Evolutionary conservation across 1,140 invertebrate genomes (phyloP), one percentile per base, ranked within the genome.

Genomic region (Philopotamus ludificatus): DNA sequence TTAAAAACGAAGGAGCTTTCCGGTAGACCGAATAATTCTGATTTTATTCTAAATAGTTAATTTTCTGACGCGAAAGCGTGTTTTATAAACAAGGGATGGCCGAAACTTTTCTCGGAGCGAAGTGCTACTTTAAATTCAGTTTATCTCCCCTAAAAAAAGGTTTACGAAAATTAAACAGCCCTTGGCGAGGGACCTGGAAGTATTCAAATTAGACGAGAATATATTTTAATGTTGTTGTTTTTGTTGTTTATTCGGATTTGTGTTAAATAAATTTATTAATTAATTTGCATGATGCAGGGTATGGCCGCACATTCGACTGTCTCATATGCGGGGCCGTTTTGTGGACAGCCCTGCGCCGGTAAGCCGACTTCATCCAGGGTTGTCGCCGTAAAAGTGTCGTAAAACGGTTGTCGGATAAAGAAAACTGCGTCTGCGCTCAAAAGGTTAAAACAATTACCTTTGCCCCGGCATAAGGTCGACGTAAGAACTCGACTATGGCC

Each of bases 401-500:
- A 62, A 62, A 62, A 62, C 44, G 45, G 26, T 47, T 50, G 59
- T 50, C 59, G 59, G 44, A 62, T 41, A 50, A 62, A 22, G 47
- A 16, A 62, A 34, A 49, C 44, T 39, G 21, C 22, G 47, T 34
- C 59, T 47, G 39, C 59, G 50, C 28, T 50, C 44, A 51, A 62
- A 62, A 62, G 59, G 59, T 62, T 62, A 62, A 62, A 62, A 62
- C 59, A 62, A 62, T 62, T 62, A 62, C 59, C 41, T 50, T 50
- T 34, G 25, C 59, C 44, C 21, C 21, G 20, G 26, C 26, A 18
- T 49, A 53, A 53, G 22, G 50, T 53, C 44, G 16, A 50, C 10
- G 50, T 22, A 16, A 45, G 16, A 45, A 45, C 44, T n/a, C 44
- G 44, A 15, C 8, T 15, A 45, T 4, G 16, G 16, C 4, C 34